phyloP scores from a whole-genome alignment of 2,113 vertebrate species.

The Alouatta palliata region DNA sequence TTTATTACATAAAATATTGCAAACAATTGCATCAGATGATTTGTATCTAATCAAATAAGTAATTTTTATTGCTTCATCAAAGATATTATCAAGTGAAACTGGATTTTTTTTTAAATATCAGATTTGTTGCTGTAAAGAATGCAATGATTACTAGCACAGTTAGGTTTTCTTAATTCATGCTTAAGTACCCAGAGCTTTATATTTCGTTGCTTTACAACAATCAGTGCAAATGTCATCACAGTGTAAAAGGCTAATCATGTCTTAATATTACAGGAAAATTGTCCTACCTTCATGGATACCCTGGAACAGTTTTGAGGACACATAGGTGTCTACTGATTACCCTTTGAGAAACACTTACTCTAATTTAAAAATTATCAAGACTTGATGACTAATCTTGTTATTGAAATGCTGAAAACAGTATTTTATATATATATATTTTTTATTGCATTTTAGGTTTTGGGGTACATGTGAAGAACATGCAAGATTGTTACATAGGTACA shows the following conservation, averaged over 20 bases:
- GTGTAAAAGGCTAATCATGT: background rate
- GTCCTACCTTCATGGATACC: background rate
- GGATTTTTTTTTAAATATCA: background rate
- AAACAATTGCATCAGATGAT: background rate
- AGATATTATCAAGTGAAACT: background rate
- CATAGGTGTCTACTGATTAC: background rate
- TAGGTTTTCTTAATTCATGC: background rate
- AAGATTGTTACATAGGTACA: too few relatives aligned
- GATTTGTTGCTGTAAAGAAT: background rate
- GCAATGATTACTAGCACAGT: background rate
- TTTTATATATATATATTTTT: too few relatives aligned
- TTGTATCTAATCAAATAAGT: background rate
- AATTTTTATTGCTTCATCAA: background rate
- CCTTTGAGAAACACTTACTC: background rate
- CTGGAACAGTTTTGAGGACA: background rate
- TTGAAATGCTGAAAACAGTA: conserved; percentile 90
- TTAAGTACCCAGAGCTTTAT: background rate
- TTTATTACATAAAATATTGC: background rate
- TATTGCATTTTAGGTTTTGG: too few relatives aligned
- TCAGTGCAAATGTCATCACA: background rate
- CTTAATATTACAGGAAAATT: background rate
- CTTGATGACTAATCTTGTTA: conserved; percentile 87
- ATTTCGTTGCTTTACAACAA: background rate
- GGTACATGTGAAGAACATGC: too few relatives aligned
- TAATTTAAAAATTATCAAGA: conserved; percentile 67